Base-by-base conservation (phyloP, 2,888 invertebrate genomes). In the Ormia ochracea region DNA sequence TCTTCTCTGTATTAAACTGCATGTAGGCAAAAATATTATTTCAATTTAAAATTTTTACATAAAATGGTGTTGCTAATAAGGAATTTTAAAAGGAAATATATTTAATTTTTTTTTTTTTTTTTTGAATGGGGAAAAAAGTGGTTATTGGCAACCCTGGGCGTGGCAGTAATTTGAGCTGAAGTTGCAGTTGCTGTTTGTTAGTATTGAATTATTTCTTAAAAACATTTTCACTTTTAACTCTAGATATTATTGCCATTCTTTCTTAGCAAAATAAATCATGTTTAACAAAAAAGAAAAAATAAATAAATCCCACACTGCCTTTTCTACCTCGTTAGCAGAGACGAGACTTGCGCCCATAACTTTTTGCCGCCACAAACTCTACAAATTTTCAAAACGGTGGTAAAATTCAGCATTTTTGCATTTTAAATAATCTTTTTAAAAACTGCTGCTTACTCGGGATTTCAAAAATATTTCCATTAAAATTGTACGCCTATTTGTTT, bases 221-320 rank as follows among this genome's bases (percentile, higher is more conserved):
- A 26, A 69, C 52, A 81, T 78, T 75, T 81, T 81, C 78, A 78
- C 78, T 81, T 81, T 81, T 81, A 70, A 75, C 41, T 70, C 3
- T 21, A 28, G 23, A 68, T 56, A 28, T n/a, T 41, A n/a, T 33
- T 28, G 36, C 31, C 17, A 23, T 54, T 38, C 19, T 65, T 14
- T 14, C 3, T 21, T 33, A 9, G 3, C 12, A 7, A 48, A 38
- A 41, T 19, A 66, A 31, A 33, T 7, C 28, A 41, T 12, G 36
- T 75, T 65, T 41, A 61, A 41, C 52, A 33, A 17, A 69, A 58
- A n/a, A n/a, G n/a, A n/a, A n/a, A n/a, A n/a, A n/a, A n/a, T n/a
- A n/a, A n/a, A n/a, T n/a, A n/a, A n/a, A n/a, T n/a, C n/a, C n/a
- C n/a, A n/a, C n/a, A n/a, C n/a, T n/a, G n/a, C n/a, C n/a, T n/a